phyloP scores from a whole-genome alignment of 1,140 invertebrate genomes.

The Diuraphis noxia region DNA sequence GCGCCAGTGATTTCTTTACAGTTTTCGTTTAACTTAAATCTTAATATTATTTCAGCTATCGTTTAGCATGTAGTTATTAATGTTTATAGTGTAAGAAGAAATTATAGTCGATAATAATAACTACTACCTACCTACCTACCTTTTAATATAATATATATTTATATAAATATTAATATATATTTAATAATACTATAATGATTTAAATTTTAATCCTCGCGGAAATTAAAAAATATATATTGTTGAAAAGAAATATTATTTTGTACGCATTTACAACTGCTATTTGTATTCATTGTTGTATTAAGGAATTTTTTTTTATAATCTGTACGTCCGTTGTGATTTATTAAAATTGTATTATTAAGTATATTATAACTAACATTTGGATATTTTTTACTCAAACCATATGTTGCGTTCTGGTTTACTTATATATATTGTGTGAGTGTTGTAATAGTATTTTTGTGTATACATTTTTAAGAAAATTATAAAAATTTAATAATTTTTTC shows the following conservation, averaged over 20 bases:
- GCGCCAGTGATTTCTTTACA: conserved; percentile 12
- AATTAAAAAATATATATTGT: background rate
- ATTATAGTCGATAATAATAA: conserved; percentile 1
- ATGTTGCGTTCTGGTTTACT: background rate
- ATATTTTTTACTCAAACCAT: conserved; percentile 33
- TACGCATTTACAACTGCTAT: background rate
- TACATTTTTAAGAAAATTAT: conserved; percentile 2
- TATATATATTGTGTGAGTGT: conserved; percentile 8
- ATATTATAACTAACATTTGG: conserved; percentile 32
- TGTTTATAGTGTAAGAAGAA: background rate
- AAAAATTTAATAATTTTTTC: background rate
- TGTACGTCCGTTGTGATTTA: conserved; percentile 33
- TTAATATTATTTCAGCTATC: background rate
- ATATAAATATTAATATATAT: conserved; percentile 16
- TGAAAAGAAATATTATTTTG: conserved; percentile 15
- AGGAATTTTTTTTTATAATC: conserved; percentile 22
- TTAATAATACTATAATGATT: conserved; percentile 1
- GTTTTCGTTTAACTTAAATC: conserved; percentile 25
- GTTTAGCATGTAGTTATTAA: conserved; percentile 19
- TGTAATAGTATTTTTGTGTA: background rate
- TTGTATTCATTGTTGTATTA: conserved; percentile 27
- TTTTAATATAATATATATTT: conserved; percentile 10
- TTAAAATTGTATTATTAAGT: conserved; percentile 27
- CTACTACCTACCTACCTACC: background rate
- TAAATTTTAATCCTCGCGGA: conserved; percentile 11